phyloP scores from a whole-genome alignment of 2,113 vertebrate species.

The Pseudonaja textilis region DNA sequence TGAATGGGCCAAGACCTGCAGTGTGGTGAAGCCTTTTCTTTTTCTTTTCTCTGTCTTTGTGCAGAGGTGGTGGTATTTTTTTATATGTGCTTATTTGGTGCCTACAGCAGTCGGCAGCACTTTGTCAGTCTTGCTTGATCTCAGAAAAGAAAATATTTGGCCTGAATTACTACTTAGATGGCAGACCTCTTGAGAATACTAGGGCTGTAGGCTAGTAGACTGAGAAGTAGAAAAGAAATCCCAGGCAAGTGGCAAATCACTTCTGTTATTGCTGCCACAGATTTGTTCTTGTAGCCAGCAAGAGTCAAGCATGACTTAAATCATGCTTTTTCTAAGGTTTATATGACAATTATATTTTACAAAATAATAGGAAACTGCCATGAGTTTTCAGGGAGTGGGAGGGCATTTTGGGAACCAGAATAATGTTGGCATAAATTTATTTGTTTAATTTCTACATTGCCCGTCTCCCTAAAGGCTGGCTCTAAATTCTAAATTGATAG shows the following conservation, averaged over 20 bases:
- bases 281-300: background rate
- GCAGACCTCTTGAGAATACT: background rate
- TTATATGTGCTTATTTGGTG: background rate
- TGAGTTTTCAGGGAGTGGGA: background rate
- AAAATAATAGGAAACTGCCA: background rate
- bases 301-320: background rate
- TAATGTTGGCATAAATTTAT: background rate
- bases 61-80: background rate
- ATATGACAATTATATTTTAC: background rate
- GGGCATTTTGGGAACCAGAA: background rate
- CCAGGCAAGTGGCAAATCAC: background rate
- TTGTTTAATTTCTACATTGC: background rate
- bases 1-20: background rate
- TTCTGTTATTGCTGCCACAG: background rate
- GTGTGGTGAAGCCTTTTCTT: background rate
- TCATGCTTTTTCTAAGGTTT: background rate
- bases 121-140: background rate
- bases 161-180: background rate
- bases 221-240: background rate
- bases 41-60: background rate
- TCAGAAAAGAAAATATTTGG: background rate
- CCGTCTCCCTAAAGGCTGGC: background rate
- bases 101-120: background rate
- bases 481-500: background rate
- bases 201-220: background rate